Base-by-base conservation (phyloP, 1,140 invertebrate genomes). In the Euschistus heros region DNA sequence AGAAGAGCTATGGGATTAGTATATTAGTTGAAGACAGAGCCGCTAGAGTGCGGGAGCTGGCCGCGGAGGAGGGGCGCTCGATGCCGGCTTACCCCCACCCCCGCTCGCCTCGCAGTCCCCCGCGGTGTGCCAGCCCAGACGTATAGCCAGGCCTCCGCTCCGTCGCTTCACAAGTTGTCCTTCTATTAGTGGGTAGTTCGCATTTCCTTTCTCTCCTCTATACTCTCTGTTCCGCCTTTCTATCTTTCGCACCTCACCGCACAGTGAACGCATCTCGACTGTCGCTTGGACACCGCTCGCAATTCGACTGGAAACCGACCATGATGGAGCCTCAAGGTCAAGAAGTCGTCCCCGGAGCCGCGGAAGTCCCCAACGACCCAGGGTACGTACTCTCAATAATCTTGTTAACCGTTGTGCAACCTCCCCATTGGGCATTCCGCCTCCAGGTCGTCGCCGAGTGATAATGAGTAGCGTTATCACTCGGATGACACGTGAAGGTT, bases 361-460 rank as follows among this genome's bases (percentile, higher is more conserved):
- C 69, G 18, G 69, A 69, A 57, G 69, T 69, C n/a, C 69, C 67
- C 20, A 69, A 69, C 42, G 69, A 69, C 57, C 69, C 69, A 64
- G 69, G 69, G 69, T 69, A 55, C 60, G 69, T 69, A 46, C 27
- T 18, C 46, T 18, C 27, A 18, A 62, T 46, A 5, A 18, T 18
- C 20, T 20, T 18, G n/a, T 18, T 57, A 57, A 57, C 54, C 54
- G 3, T 26, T 24, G 2, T 62, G 42, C 13, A 62, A 46, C 60
- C 60, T 37, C 33, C 60, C 30, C 10, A 10, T 18, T n/a, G n/a
- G n/a, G n/a, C n/a, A n/a, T n/a, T 33, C 3, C 24, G 33, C 33
- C 15, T 37, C n/a, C 26, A 62, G 60, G 27, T 37, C 27, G 30
- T 27, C 5, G 4, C 15, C 4, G 10, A 24, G 30, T 60, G 60